phyloP scores from a whole-genome alignment of 2,113 vertebrate species.

The Xerus inauris region DNA sequence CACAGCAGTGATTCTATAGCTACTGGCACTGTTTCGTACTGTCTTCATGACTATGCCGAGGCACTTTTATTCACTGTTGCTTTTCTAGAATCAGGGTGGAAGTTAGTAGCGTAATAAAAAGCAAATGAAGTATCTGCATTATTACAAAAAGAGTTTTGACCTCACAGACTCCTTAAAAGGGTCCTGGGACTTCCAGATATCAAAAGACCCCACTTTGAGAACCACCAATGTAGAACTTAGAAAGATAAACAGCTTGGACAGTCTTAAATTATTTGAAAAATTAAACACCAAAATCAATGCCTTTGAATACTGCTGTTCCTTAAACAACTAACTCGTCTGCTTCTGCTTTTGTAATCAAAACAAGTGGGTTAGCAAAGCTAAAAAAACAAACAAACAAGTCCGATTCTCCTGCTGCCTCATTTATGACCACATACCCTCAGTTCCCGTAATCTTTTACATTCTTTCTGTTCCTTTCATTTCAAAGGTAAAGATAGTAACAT shows the following conservation, averaged over 20 bases:
- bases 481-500: constrained; percentile 28
- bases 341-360: constrained; percentile 39
- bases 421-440: background rate
- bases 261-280: constrained; percentile 4
- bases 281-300: background rate
- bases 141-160: background rate
- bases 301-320: background rate
- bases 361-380: too few relatives aligned
- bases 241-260: background rate
- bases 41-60: background rate
- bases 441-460: background rate
- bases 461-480: background rate
- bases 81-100: background rate
- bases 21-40: background rate
- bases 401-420: background rate
- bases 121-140: background rate
- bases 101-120: background rate
- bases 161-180: background rate
- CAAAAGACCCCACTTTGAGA: background rate
- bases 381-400: too few relatives aligned
- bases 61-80: background rate
- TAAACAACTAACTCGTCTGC: background rate
- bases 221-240: background rate
- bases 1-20: background rate
- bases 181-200: background rate